These are phyloP conservation scores for Cynocephalus volans DNA, from an alignment of 2,113 vertebrate genomes.

Conservation along the genomic window DNA sequence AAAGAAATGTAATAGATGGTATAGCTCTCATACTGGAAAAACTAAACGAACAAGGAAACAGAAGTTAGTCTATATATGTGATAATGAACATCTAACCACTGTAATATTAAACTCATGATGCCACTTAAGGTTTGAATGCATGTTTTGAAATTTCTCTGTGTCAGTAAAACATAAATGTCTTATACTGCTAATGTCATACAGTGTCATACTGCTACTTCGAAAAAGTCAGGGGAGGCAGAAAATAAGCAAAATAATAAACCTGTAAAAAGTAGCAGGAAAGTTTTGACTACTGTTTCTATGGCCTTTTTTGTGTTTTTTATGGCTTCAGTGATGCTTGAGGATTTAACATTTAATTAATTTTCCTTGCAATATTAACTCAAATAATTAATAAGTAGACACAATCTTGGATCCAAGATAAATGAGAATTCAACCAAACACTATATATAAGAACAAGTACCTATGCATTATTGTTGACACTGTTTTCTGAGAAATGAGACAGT, in stretches of 20 bases:
- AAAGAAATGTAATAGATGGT: not conserved
- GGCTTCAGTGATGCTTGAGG: not conserved
- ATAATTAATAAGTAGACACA: not conserved
- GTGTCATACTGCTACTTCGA: not conserved
- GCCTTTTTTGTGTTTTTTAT: constrained; percentile 3
- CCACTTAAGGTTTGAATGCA: not conserved
- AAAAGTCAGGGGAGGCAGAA: constrained; percentile 19
- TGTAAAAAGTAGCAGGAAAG: not conserved
- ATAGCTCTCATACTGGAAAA: not conserved
- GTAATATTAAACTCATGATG: not conserved
- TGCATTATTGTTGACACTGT: not conserved
- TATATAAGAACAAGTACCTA: not conserved
- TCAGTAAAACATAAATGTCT: not conserved
- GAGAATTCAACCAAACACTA: not conserved
- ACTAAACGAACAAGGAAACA: not conserved
- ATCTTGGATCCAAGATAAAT: constrained; percentile 20
- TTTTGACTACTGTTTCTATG: not conserved
- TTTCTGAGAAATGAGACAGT: not conserved
- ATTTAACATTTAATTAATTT: constrained; percentile 59
- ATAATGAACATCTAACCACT: not conserved
- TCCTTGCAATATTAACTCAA: constrained; percentile 48
- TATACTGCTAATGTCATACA: not conserved
- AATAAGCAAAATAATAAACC: constrained; percentile 49
- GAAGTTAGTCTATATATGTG: not conserved
- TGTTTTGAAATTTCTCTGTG: constrained; percentile 10